phyloP scores from a whole-genome alignment of 2,888 invertebrate genomes.

The Megamerina dolium region DNA sequence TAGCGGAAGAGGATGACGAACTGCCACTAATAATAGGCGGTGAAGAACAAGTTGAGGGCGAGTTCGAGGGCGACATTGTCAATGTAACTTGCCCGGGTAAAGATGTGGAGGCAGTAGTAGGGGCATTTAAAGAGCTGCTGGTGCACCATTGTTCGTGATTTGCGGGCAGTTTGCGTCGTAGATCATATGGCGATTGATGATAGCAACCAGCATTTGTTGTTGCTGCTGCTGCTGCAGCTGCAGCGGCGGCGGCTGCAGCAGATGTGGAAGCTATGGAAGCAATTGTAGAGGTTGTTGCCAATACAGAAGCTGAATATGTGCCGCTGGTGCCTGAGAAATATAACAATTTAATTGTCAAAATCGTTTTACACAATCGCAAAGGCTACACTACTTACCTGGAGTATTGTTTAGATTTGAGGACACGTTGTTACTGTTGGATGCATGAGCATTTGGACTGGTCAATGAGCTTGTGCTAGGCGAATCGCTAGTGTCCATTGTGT shows the following conservation, averaged over 20 bases:
- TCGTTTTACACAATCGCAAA: too few relatives aligned
- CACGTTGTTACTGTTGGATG: too few relatives aligned
- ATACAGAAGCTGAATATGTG: too few relatives aligned
- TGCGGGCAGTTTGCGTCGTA: constrained; percentile 66
- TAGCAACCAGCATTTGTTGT: constrained; percentile 48
- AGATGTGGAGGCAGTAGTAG: constrained; percentile 12
- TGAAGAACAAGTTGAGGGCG: constrained; percentile 26
- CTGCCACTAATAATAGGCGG: constrained; percentile 32
- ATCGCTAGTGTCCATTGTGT: too few relatives aligned
- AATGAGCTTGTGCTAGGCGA: too few relatives aligned
- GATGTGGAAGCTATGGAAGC: constrained; percentile 17
- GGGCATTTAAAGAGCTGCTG: constrained; percentile 18
- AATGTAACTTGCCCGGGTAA: not conserved
- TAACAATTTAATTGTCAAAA: too few relatives aligned
- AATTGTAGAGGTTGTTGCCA: too few relatives aligned
- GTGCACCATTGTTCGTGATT: constrained; percentile 45
- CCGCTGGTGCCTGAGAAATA: too few relatives aligned
- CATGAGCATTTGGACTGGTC: too few relatives aligned
- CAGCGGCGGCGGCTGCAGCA: constrained; percentile 21
- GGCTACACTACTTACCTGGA: too few relatives aligned
- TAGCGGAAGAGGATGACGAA: constrained; percentile 30
- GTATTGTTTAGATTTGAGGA: too few relatives aligned
- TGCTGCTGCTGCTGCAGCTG: constrained; percentile 19
- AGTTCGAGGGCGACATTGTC: not conserved
- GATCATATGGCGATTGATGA: constrained; percentile 86